A percentile compares a stretch with the other conserved stretches of the same genome.
Conservation (phyloP, 2,888 invertebrate species). For the Pecten maximus region DNA sequence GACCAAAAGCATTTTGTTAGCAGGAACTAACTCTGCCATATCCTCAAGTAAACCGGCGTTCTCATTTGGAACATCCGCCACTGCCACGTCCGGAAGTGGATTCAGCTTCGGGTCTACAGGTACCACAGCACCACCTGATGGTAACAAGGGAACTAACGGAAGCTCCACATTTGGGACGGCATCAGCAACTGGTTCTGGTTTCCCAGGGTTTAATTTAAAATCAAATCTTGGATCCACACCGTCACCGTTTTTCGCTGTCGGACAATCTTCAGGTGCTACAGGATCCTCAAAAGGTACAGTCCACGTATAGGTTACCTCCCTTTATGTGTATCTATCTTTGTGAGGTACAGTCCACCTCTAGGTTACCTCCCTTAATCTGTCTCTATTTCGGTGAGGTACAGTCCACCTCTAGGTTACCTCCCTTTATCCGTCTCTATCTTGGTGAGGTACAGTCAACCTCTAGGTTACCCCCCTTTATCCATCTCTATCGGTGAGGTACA, state of each 20-base stretch:
- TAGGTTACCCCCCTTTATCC: no score
- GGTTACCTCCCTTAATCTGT: no score
- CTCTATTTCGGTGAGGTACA: no score
- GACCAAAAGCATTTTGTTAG: no score
- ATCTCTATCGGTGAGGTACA: no score
- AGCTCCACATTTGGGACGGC: constrained; percentile 7
- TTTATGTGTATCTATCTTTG: no score
- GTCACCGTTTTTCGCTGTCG: constrained; percentile 55
- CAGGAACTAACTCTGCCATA: background rate
- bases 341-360: no score
- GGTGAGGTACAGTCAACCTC: no score
- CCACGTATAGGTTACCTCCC: no score
- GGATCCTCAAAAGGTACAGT: background rate
- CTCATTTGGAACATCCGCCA: constrained; percentile 45
- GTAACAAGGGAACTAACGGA: constrained; percentile 31
- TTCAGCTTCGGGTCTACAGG: constrained; percentile 45
- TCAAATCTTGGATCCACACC: background rate
- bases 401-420: no score
- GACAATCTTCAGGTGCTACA: constrained; percentile 34
- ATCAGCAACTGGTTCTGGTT: constrained; percentile 21
- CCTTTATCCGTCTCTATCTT: no score
- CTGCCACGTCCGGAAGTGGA: constrained; percentile 38
- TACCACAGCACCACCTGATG: background rate
- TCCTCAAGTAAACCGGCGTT: constrained; percentile 23
- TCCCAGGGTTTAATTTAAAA: constrained; percentile 36